These are phyloP conservation scores for Drosophila demipolita DNA, from an alignment of 2,888 invertebrate species.

Conservation along the genomic window DNA sequence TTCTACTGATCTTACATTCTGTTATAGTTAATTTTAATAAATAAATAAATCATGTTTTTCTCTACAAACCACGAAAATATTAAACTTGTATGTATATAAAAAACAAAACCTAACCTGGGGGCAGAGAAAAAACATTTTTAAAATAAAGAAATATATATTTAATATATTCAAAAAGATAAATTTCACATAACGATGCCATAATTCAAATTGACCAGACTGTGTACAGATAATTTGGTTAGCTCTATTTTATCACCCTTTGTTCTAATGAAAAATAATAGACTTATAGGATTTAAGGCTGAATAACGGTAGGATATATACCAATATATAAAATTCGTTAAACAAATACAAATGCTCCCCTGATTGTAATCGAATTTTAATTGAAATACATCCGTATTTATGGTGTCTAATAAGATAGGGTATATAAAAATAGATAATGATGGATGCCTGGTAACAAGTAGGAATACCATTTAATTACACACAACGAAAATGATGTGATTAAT, in stretches of 20 bases:
- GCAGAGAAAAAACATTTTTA: neutral
- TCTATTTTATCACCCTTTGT: neutral
- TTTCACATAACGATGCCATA: neutral
- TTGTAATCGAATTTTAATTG: neutral
- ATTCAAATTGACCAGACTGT: neutral
- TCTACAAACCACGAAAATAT: too few relatives aligned
- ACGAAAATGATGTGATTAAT: slow-evolving; percentile 33
- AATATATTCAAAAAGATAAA: neutral
- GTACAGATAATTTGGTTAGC: neutral
- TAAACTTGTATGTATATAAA: too few relatives aligned
- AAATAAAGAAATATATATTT: too few relatives aligned
- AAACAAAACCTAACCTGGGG: too few relatives aligned
- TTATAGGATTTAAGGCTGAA: neutral
- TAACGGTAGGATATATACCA: too few relatives aligned
- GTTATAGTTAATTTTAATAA: neutral
- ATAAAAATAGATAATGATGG: neutral
- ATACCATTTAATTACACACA: slow-evolving; percentile 19
- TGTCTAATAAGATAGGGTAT: neutral
- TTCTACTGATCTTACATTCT: neutral
- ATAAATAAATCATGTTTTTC: neutral
- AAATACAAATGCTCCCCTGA: neutral
- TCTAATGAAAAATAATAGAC: neutral
- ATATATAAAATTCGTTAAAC: neutral
- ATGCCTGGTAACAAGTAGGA: slow-evolving; percentile 8
- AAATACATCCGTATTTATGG: neutral